Conservation (phyloP, 1,140 invertebrate species). For the Apis laboriosa region DNA sequence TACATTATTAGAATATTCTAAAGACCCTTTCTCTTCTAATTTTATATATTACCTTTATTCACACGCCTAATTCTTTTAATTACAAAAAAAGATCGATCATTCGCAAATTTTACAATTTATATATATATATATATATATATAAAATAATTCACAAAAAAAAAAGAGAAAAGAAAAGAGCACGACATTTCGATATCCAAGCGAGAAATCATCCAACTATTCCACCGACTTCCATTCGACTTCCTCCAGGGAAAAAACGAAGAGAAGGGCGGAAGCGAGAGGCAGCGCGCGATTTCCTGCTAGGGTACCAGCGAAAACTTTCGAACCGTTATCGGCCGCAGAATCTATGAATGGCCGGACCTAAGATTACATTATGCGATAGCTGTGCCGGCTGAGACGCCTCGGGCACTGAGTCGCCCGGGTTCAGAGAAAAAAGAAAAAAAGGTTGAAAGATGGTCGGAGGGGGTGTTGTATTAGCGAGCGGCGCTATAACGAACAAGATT, state of each 20-base stretch:
- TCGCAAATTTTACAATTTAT: too few relatives aligned
- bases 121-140: too few relatives aligned
- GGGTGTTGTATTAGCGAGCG: constrained; percentile 58
- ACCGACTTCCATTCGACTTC: too few relatives aligned
- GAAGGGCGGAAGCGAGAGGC: neutral
- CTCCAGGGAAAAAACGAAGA: neutral
- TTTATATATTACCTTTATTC: too few relatives aligned
- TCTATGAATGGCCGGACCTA: constrained; percentile 61
- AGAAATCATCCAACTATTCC: too few relatives aligned
- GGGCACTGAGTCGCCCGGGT: neutral
- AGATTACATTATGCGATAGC: constrained; percentile 64
- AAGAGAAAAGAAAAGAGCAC: too few relatives aligned
- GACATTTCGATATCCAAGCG: too few relatives aligned
- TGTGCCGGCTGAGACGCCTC: constrained; percentile 39
- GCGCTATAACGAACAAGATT: constrained; percentile 62
- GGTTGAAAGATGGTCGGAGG: neutral
- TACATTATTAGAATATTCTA: too few relatives aligned
- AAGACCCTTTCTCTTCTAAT: too few relatives aligned
- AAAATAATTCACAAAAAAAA: too few relatives aligned
- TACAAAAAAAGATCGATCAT: too few relatives aligned
- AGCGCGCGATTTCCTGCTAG: constrained; percentile 45
- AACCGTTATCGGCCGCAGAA: constrained; percentile 58
- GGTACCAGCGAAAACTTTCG: constrained; percentile 51
- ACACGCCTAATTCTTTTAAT: too few relatives aligned
- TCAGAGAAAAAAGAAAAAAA: constrained; percentile 38